A percentile compares a stretch with the other conserved stretches of the same genome.
phyloP scores from a whole-genome alignment of 2,113 vertebrate genomes.

The Dromaius novaehollandiae region DNA sequence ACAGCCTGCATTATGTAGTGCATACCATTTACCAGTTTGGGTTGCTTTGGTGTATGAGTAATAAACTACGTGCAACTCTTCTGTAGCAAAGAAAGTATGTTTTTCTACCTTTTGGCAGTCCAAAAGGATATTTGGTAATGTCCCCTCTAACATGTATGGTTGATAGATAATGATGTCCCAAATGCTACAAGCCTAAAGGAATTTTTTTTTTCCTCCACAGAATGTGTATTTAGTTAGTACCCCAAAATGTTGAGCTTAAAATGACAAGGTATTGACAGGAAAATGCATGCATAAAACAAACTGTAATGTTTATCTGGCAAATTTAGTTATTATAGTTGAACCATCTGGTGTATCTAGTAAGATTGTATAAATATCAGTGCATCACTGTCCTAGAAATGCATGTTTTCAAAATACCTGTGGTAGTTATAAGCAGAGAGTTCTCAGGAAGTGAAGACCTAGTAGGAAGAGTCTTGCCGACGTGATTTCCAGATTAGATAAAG shows the following conservation, averaged over 20 bases:
- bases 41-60: neutral
- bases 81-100: neutral
- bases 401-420: neutral
- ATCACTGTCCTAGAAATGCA: neutral
- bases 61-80: neutral
- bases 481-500: neutral
- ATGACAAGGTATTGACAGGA: neutral
- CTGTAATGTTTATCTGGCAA: neutral
- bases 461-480: neutral
- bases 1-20: rapidly evolving
- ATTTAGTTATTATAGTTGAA: neutral
- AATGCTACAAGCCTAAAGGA: neutral
- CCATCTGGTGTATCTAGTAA: constrained; percentile 5
- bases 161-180: neutral
- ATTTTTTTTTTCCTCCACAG: neutral
- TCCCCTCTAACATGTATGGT: neutral
- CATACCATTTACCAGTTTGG: neutral
- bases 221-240: neutral
- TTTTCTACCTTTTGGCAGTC: neutral
- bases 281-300: neutral
- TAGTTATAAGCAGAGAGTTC: neutral
- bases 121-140: neutral
- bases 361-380: neutral
- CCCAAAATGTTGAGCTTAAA: neutral
- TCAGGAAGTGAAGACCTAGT: neutral